phyloP scores from a whole-genome alignment of 2,888 invertebrate species.

The Drosophila trichaetosa region DNA sequence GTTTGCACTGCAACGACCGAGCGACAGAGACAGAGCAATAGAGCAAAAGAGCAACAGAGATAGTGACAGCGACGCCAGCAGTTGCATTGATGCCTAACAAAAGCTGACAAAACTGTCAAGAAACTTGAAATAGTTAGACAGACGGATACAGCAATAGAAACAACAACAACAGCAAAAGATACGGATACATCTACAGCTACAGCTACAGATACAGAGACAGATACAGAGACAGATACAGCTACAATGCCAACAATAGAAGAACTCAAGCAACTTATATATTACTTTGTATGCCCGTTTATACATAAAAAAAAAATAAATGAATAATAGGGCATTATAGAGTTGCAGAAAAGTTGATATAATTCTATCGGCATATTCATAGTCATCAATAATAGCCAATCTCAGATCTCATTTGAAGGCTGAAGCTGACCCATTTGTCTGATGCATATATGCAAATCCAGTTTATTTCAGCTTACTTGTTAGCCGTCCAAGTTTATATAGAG shows the following conservation, averaged over 20 bases:
- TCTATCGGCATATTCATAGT: neutral
- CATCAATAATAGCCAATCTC: neutral
- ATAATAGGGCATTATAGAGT: neutral
- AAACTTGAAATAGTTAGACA: slow-evolving; percentile 31
- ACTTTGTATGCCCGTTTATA: slow-evolving; percentile 8
- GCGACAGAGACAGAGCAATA: slow-evolving; percentile 32
- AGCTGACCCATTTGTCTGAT: neutral
- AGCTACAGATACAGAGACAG: neutral
- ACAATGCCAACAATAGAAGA: slow-evolving; percentile 5
- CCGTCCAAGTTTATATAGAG: too few species aligned
- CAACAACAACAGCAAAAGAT: neutral
- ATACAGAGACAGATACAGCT: neutral
- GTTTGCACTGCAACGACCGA: slow-evolving; percentile 75
- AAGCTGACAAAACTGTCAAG: slow-evolving; percentile 40
- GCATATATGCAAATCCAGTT: neutral
- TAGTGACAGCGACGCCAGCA: slow-evolving; percentile 13
- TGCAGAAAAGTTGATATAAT: neutral
- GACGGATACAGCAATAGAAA: slow-evolving; percentile 21
- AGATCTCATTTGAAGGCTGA: neutral
- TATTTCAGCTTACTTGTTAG: neutral
- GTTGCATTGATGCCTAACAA: slow-evolving; percentile 38
- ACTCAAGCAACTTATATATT: slow-evolving; percentile 11
- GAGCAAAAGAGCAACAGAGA: slow-evolving; percentile 7
- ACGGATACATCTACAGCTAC: slow-evolving; percentile 2
- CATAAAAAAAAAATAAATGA: neutral